Percentiles rank a stretch among this genome's conserved stretches.
Evolutionary conservation across 2,797 vertebrate species (phyloP).

Genomic region (Microctenopoma stevenorrisi): DNA sequence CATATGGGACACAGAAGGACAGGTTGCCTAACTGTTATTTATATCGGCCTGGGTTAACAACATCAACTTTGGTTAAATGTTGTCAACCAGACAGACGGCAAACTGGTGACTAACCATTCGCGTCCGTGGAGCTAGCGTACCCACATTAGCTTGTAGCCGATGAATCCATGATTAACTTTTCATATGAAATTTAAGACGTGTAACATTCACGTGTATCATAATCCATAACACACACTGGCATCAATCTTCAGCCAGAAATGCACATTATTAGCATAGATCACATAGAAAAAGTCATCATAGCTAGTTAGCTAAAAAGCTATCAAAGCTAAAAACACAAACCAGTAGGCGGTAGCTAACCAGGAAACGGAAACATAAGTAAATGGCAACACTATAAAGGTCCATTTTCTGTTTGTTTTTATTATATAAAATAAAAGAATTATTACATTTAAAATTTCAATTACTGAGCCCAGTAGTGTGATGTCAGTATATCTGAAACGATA

Average conservation of each 20-base stretch:
- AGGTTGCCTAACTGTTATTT: background rate
- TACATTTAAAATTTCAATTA: background rate
- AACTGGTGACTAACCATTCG: conserved; percentile 26
- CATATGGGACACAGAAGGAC: background rate
- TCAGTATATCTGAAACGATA: background rate
- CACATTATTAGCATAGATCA: rapidly evolving
- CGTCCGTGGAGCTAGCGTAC: conserved; percentile 44
- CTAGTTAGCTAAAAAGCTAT: conserved; percentile 59
- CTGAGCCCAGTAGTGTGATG: background rate
- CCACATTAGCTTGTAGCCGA: conserved; percentile 54
- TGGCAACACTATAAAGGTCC: conserved; percentile 55
- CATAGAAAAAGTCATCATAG: conserved; percentile 13
- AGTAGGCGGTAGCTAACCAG: conserved; percentile 85
- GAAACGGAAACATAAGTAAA: conserved; percentile 83
- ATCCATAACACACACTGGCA: rapidly evolving
- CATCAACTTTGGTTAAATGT: conserved; percentile 3
- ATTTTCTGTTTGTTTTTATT: conserved; percentile 46
- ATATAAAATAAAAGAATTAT: conserved; percentile 6
- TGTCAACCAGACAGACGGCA: conserved; percentile 24
- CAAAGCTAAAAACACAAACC: conserved; percentile 86
- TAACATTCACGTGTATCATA: background rate
- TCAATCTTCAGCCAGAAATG: background rate
- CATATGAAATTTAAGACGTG: background rate
- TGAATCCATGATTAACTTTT: conserved; percentile 38
- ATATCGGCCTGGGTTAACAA: background rate